These are phyloP conservation scores for Exocentrus adspersus DNA, from an alignment of 2,888 invertebrate genomes.

Conservation along the genomic window DNA sequence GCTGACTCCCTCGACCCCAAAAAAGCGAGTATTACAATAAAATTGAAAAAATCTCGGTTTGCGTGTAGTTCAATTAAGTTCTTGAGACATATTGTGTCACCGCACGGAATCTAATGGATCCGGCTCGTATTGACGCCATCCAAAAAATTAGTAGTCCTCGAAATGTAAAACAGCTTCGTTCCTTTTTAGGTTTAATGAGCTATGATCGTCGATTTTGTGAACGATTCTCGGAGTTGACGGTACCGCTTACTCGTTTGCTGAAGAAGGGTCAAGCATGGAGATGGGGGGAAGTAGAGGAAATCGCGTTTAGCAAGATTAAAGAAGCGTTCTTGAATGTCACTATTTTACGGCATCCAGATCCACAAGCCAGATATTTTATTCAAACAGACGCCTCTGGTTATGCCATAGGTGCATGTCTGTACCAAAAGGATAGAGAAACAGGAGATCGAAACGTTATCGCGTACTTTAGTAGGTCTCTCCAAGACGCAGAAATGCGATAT, in stretches of 20 bases:
- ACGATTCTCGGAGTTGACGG: constrained; percentile 2
- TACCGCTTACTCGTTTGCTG: neutral
- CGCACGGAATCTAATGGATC: constrained; percentile 14
- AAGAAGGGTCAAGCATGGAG: constrained; percentile 6
- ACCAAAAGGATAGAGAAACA: neutral
- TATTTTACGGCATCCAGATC: neutral
- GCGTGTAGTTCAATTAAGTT: neutral
- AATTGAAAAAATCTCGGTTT: constrained; percentile 23
- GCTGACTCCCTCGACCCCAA: no score
- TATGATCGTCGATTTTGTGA: constrained; percentile 13
- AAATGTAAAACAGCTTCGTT: constrained; percentile 20
- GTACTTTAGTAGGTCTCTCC: neutral
- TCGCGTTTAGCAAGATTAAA: constrained; percentile 1
- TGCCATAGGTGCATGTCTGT: constrained; percentile 8
- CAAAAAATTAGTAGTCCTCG: neutral
- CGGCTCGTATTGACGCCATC: constrained; percentile 5
- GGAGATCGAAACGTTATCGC: constrained; percentile 6
- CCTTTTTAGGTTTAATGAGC: constrained; percentile 21
- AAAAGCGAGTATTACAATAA: constrained; percentile 25
- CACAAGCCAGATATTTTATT: neutral
- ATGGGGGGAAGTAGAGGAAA: neutral
- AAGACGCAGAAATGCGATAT: constrained; percentile 14
- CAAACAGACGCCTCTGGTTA: constrained; percentile 6
- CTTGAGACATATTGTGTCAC: constrained; percentile 21
- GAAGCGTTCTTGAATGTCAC: neutral